phyloP scores from a whole-genome alignment of 1,140 invertebrate genomes.

The Ceratosolen solmsi region DNA sequence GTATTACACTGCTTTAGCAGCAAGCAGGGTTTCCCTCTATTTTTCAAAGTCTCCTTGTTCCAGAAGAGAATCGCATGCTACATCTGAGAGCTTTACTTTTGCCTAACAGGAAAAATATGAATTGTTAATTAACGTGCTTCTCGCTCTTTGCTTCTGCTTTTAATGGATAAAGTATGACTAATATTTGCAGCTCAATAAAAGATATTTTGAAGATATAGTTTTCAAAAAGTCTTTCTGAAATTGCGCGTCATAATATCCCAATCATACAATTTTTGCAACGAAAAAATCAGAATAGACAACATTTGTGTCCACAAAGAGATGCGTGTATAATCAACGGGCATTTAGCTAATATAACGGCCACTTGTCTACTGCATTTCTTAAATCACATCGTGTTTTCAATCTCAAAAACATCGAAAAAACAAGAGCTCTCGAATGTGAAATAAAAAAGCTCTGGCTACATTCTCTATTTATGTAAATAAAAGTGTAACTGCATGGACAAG shows the following conservation, averaged over 20 bases:
- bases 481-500: background rate
- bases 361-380: background rate
- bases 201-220: background rate
- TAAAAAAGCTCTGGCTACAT: background rate
- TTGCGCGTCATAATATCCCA: too few species aligned
- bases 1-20: background rate
- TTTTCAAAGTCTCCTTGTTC: background rate
- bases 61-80: conserved; percentile 13
- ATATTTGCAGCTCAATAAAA: background rate
- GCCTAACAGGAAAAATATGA: conserved; percentile 21
- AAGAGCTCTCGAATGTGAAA: background rate
- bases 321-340: background rate
- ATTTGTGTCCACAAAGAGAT: too few species aligned
- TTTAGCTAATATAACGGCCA: background rate
- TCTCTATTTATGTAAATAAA: background rate
- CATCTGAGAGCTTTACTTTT: background rate
- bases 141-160: background rate
- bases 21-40: background rate
- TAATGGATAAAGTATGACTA: background rate
- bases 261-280: too few species aligned
- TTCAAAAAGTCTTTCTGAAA: too few species aligned
- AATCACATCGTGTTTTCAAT: background rate
- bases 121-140: conserved; percentile 17
- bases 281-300: too few species aligned
- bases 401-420: background rate